Evolutionary conservation across 2,113 vertebrate species (phyloP), one percentile per base, ranked within the genome.

Genomic region (Tragelaphus scriptus): DNA sequence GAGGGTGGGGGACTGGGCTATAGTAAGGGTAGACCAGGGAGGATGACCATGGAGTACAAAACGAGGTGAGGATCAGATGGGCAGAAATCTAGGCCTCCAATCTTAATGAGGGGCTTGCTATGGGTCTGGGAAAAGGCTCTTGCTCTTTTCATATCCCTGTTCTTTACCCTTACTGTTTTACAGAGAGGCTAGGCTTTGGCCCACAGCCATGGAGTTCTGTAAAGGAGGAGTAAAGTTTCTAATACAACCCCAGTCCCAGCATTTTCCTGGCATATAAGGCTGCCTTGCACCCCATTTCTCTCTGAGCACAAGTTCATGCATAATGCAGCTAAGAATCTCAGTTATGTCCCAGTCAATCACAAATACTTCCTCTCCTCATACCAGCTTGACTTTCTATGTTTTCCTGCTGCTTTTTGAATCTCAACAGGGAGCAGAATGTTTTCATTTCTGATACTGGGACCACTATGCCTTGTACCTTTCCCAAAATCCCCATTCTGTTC

Each of bases 381-480:
- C n/a, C 82, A 71, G 21, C 36, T 25, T 86, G 91, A 92, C 26
- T 21, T 77, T 71, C 2, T 82, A 36, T 58, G 40, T 94, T 89
- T 94, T 19, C 53, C 68, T 56, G 81, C 91, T 90, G 51, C 59
- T 87, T 91, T 63, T 11, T 55, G 59, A 96, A 14, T 79, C 71
- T 82, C 44, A 96, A 96, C 63, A 68, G 71, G 53, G 17, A 95
- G 75, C 85, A 97, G 61, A 96, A 81, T 90, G 44, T 84, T 90
- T 91, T 93, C 82, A 80, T 75, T 97, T 98, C 79, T 95, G 63
- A 85, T 84, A n/a, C 85, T 95, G 80, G 86, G 94, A 92, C 91
- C 94, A 97, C 77, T 93, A 88, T 96, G 85, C 94, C 82, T 96
- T 97, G 79, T 94, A 93, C 86, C 53, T 86, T 84, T 97, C 51